These are phyloP conservation scores for Hormaphis cornu DNA, from an alignment of 1,140 invertebrate genomes.

Conservation along the genomic window DNA sequence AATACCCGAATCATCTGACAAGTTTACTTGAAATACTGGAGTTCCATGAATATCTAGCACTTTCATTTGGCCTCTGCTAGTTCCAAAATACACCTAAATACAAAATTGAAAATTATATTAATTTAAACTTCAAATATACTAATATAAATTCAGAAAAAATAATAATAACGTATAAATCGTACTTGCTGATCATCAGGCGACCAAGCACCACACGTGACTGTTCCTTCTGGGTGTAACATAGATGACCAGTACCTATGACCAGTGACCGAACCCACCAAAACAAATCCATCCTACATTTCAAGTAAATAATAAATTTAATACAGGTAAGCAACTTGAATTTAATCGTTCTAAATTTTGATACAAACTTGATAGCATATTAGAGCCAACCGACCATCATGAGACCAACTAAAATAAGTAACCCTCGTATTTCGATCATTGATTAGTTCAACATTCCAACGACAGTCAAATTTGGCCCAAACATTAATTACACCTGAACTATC, in stretches of 20 bases:
- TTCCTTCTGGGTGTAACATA: conserved; percentile 85
- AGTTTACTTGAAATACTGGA: conserved; percentile 83
- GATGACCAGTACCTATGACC: conserved; percentile 98
- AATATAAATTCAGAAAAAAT: background rate
- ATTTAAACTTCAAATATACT: background rate
- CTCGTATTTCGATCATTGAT: conserved; percentile 96
- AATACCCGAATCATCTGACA: conserved; percentile 70
- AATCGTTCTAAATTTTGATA: background rate
- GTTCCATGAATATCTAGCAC: conserved; percentile 93
- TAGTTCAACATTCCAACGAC: conserved; percentile 95
- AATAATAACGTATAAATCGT: conserved; percentile 16
- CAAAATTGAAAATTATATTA: background rate
- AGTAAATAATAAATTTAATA: too few species aligned
- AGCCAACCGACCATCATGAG: conserved; percentile 95
- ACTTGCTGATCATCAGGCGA: conserved; percentile 92
- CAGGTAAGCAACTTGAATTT: too few species aligned
- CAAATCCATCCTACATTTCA: conserved; percentile 73
- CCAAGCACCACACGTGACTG: conserved; percentile 94
- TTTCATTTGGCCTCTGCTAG: conserved; percentile 82
- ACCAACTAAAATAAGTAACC: conserved; percentile 96
- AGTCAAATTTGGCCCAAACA: conserved; percentile 99
- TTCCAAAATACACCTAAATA: conserved; percentile 81
- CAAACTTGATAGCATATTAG: conserved; percentile 90
- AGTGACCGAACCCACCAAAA: conserved; percentile 89
- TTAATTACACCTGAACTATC: conserved; percentile 97